A percentile compares a stretch with the other conserved stretches of the same genome.
These are phyloP conservation scores for Natrix natrix DNA, from an alignment of 2,797 vertebrate species.

Conservation along the genomic window DNA sequence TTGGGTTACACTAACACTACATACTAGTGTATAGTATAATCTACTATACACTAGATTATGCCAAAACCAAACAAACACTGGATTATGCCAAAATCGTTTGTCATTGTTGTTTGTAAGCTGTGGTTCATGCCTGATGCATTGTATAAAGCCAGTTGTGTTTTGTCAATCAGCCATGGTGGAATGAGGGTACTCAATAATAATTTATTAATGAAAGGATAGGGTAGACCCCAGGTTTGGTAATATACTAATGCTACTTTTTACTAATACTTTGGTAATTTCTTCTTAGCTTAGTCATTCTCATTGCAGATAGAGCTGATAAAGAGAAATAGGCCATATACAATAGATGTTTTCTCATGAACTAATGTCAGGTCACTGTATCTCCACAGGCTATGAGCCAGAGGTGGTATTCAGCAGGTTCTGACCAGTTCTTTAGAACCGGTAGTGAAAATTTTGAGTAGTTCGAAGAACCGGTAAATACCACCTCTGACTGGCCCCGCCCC, in stretches of 20 bases:
- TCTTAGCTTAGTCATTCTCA: neutral
- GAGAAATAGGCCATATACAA: neutral
- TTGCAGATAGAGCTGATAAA: neutral
- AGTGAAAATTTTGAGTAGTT: too few species aligned
- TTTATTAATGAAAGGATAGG: neutral
- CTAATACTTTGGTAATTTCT: neutral
- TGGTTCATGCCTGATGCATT: neutral
- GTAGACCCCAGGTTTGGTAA: neutral
- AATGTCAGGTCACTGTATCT: neutral
- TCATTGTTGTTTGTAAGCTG: neutral
- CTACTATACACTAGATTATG: too few species aligned
- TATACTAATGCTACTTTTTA: neutral
- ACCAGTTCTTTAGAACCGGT: too few species aligned
- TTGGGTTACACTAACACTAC: neutral
- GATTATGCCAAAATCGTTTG: neutral
- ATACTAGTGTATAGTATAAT: too few species aligned
- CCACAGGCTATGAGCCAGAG: neutral
- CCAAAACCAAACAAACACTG: too few species aligned
- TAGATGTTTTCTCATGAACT: neutral
- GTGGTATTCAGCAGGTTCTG: too few species aligned
- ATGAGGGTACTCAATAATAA: neutral
- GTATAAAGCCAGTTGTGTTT: neutral
- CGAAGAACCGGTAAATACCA: too few species aligned
- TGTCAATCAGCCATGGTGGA: neutral
- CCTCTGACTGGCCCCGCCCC: too few species aligned